Base-by-base conservation (phyloP, 2,888 invertebrate genomes). In the Drosophila acutilabella region DNA sequence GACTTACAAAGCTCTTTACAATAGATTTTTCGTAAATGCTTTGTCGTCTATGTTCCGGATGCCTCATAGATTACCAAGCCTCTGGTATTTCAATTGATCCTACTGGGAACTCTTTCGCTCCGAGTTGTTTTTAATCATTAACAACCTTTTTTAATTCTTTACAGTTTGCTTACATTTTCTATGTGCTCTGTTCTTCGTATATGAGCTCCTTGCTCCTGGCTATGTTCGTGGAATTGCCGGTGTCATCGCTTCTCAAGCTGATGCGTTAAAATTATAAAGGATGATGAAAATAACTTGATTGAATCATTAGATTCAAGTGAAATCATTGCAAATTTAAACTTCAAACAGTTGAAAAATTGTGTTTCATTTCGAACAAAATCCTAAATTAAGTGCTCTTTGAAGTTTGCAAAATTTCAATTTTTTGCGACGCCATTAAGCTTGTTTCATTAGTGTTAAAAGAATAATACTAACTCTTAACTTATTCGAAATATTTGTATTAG, bases 141-240 rank as follows among this genome's bases (percentile, higher is more conserved):
- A 50, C 26, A 16, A 23, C 10, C 8, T 14, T 11, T 23, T 23
- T 2, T 4, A 23, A 5, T 41, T 53, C 14, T 16, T 77, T 72
- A 4, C 74, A 91, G 91, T 90, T 91, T 65, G 75, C 89, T 6
- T 91, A 87, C 20, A 80, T 90, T 14, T 76, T 89, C 30, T 91
- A 88, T 57, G 90, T 81, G 20, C 16, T 89, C 50, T 78, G 82
- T 47, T 75, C 74, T 11, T 89, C 91, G 23, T 91, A 91, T 67
- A 42, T 89, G 53, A 77, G 86, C 41, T 90, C 91, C 16, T 66
- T 91, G 36, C 30, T 90, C 7, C 61, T 91, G 74, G 90, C 91
- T 14, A 74, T 91, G 48, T 80, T 91, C 30, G 33, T 91, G 23
- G 91, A 91, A 71, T 54, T 91, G 50, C 91, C 91, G 3, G 84